Base-by-base conservation (phyloP, 2,888 invertebrate species). In the Rugalucina vietnamica region DNA sequence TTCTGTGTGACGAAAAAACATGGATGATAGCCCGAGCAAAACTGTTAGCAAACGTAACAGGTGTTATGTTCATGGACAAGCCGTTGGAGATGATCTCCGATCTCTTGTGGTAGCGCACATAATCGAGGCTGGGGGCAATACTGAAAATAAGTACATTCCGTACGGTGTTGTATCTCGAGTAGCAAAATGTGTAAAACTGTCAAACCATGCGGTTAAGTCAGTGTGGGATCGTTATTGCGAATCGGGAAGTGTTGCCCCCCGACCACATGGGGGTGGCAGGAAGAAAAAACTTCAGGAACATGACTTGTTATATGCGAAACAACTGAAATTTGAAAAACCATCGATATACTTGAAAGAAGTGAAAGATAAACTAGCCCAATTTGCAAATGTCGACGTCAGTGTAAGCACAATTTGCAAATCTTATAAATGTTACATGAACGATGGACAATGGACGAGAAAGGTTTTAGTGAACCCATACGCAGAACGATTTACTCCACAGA, bases 221-320 rank as follows among this genome's bases (percentile, higher is more conserved):
- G n/a, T 54, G 21, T 54, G 54, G 54, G 21, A 54, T 21, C 54
- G 54, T 18, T 54, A 54, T n/a, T 54, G 54, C n/a, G 54, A 54
- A n/a, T n/a, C 54, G n/a, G 54, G 54, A 21, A 54, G n/a, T 54
- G 54, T 54, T 54, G 3, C 10, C 10, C 54, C 54, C 4, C 54
- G 8, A n/a, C n/a, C 54, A 4, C 54, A 54, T 21, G 54, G 54
- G 4, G 54, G 54, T 4, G 54, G 54, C n/a, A 54, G 54, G 54
- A 54, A 54, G 54, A 54, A 54, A 54, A 54, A 54, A 54, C 54
- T 54, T 54, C 54, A 54, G n/a, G 54, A 54, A 54, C 10, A 54
- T 8, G 54, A 54, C 54, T 54, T 54, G 54, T 21, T 54, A 8
- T 54, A 54, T 54, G 54, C n/a, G n/a, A 21, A 54, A 54, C 54